Base-by-base conservation (phyloP, 2,113 vertebrate species). In the Chamaetylas fuelleborni region DNA sequence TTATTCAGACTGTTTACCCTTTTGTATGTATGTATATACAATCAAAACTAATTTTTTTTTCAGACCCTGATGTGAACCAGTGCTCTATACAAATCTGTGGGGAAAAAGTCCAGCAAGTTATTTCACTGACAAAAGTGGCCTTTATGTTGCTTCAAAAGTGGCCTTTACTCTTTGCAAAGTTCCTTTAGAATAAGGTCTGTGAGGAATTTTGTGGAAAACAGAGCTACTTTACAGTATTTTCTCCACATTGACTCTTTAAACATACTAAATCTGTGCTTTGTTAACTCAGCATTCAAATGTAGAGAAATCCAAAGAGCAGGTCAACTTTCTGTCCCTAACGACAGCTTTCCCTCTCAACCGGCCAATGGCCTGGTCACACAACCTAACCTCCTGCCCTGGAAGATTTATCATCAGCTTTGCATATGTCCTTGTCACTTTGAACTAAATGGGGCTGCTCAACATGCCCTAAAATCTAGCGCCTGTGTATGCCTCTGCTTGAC, bases 1-100 rank as follows among this genome's bases (percentile, higher is more conserved):
- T 86, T 85, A 83, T 93, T 96, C 88, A 91, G 87, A 93, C 93
- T 86, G 67, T 86, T 97, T 94, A 65, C 74, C 86, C 83, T 82
- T 95, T 91, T 98, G 91, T 95, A 88, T 92, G 87, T 95, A 96
- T 89, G 86, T 84, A 95, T 96, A 94, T 95, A 96, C 95, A 96
- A 96, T 95, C 93, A 96, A 96, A 96, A 96, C 94, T 96, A 94
- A 74, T 94, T 95, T 96, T 97, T 96, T 97, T 96, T 97, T 94
- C 88, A 97, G 93, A 86, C 88, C 72, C 82, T 71, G 90, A 95
- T 96, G 96, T 96, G 94, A 96, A 96, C 82, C 92, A 97, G 64
- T 90, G 94, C 88, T 96, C 95, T 95, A 96, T 96, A 96, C 93
- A 96, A 96, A 96, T 94, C 94, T 81, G 64, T 72, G 71, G 83